These are phyloP conservation scores for Motacilla tschutschensis DNA, from an alignment of 2,113 vertebrate species.

Conservation along the genomic window DNA sequence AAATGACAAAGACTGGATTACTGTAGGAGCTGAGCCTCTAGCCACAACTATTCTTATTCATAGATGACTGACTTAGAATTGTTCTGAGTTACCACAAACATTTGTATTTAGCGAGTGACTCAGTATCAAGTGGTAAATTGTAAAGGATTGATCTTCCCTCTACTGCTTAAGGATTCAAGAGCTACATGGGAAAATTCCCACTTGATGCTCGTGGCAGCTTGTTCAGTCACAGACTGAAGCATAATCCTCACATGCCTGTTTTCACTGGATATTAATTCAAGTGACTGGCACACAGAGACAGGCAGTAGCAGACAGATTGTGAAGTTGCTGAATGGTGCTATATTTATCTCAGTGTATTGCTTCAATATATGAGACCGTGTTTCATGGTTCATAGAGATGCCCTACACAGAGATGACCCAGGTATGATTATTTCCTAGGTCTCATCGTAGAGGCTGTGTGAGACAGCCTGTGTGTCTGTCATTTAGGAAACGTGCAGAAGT, in stretches of 20 bases:
- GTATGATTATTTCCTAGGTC: neutral
- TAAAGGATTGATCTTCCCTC: neutral
- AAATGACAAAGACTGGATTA: neutral
- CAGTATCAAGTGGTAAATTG: neutral
- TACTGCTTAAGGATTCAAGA: neutral
- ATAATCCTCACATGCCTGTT: neutral
- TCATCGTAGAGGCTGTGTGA: neutral
- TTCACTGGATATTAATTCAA: neutral
- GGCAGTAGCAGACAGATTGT: neutral
- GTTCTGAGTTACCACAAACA: neutral
- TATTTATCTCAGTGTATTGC: neutral
- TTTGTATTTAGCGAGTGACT: neutral
- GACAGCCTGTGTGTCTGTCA: neutral
- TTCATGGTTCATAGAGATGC: neutral
- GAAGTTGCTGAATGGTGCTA: rapidly evolving
- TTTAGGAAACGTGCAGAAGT: neutral
- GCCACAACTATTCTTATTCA: neutral
- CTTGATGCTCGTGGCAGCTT: neutral
- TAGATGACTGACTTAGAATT: neutral
- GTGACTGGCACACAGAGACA: neutral
- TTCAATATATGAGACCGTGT: neutral
- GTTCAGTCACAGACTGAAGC: neutral
- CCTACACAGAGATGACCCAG: neutral
- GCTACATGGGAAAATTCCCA: neutral
- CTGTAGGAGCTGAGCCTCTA: neutral